A percentile compares a stretch with the other conserved stretches of the same genome.
These are phyloP conservation scores for Catharus fuscescens DNA, from an alignment of 2,113 vertebrate species.

Conservation along the genomic window DNA sequence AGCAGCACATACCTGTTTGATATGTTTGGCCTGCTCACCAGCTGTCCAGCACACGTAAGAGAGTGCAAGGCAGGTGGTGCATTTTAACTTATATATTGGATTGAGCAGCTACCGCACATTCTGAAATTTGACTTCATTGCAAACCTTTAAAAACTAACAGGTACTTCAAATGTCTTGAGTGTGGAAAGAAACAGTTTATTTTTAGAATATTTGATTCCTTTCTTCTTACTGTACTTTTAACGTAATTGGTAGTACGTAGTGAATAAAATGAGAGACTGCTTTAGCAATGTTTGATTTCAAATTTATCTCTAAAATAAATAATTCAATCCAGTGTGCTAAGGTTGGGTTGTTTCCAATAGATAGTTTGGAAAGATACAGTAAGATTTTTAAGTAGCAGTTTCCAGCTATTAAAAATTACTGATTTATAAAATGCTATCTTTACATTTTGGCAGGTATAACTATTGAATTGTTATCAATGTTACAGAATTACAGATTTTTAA, in stretches of 20 bases:
- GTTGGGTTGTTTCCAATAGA: background rate
- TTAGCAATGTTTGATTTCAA: background rate
- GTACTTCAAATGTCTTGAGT: background rate
- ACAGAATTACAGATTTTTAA: background rate
- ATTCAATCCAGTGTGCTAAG: background rate
- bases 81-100: background rate
- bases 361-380: background rate
- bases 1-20: background rate
- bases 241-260: background rate
- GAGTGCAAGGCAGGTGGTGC: background rate
- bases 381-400: background rate
- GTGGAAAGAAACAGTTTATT: background rate
- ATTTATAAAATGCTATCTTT: background rate
- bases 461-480: background rate
- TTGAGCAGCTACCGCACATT: background rate
- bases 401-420: background rate
- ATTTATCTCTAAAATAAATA: slow-evolving; percentile 4
- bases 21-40: background rate
- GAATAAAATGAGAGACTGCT: background rate
- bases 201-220: background rate
- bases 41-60: background rate
- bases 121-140: background rate
- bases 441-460: background rate
- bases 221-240: background rate
- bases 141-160: background rate